These are phyloP conservation scores for Hydractinia symbiolongicarpus DNA, from an alignment of 30 jellyfish, hydroid and myxozoan genomes.

Conservation along the genomic window DNA sequence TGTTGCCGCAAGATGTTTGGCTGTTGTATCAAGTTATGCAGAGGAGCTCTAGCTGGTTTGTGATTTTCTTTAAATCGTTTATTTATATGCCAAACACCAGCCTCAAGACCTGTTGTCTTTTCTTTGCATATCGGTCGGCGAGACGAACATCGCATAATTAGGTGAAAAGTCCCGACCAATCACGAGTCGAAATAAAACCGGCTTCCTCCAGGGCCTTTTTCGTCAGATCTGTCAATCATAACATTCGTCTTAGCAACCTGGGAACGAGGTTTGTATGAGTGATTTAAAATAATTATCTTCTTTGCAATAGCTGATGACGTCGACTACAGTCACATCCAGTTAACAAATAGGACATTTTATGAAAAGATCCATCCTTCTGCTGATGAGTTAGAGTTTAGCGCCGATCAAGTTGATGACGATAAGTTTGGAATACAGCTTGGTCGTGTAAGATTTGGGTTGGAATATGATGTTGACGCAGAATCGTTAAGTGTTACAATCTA, in stretches of 20 bases:
- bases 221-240: no score
- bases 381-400: constrained; percentile 22
- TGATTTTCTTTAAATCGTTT: background rate
- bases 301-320: constrained; percentile 21
- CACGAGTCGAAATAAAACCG: no score
- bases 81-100: background rate
- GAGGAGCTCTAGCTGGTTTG: background rate
- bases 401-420: background rate
- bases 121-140: no score
- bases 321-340: constrained; percentile 15
- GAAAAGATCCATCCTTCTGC: constrained; percentile 30
- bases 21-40: background rate
- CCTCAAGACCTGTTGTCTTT: background rate
- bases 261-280: no score
- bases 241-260: no score
- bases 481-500: constrained; percentile 50
- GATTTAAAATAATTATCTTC: no score
- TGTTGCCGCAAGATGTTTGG: background rate
- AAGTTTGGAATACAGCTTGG: constrained; percentile 41
- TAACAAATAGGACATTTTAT: constrained; percentile 18
- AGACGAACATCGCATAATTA: no score
- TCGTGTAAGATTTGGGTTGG: constrained; percentile 62
- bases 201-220: no score
- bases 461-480: constrained; percentile 54
- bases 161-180: no score